Conservation (phyloP, 35 echinoderm and acorn worm species). For the Acanthaster planci region DNA sequence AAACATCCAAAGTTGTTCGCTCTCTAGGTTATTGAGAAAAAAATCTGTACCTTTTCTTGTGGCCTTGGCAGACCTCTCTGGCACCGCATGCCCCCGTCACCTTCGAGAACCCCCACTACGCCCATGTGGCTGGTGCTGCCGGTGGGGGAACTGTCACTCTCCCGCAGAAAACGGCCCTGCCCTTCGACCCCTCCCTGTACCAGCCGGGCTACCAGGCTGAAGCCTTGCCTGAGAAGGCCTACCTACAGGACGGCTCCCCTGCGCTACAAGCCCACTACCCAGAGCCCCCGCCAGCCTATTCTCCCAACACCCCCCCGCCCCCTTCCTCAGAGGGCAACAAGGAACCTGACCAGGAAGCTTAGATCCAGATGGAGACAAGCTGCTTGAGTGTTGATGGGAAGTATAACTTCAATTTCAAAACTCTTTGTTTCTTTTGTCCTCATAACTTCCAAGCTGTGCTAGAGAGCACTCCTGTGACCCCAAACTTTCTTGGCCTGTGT, state of each 20-base stretch:
- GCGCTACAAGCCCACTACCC: background rate
- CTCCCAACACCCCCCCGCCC: background rate
- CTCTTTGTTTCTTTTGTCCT: too few relatives aligned
- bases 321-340: background rate
- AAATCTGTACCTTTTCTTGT: background rate
- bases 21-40: background rate
- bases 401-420: too few relatives aligned
- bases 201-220: background rate
- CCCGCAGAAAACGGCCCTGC: constrained; percentile 1
- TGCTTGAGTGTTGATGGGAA: too few relatives aligned
- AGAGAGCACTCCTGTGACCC: too few relatives aligned
- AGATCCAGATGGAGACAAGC: too few relatives aligned
- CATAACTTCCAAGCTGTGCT: too few relatives aligned
- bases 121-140: background rate
- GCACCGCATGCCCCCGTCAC: background rate
- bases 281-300: background rate
- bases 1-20: too few relatives aligned
- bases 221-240: background rate
- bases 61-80: background rate
- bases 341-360: background rate
- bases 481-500: too few relatives aligned
- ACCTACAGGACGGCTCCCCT: background rate
- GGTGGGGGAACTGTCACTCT: background rate
- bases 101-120: background rate
- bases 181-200: background rate